Conservation (phyloP, 2,113 vertebrate genomes). For the Tachysurus vachellii region DNA sequence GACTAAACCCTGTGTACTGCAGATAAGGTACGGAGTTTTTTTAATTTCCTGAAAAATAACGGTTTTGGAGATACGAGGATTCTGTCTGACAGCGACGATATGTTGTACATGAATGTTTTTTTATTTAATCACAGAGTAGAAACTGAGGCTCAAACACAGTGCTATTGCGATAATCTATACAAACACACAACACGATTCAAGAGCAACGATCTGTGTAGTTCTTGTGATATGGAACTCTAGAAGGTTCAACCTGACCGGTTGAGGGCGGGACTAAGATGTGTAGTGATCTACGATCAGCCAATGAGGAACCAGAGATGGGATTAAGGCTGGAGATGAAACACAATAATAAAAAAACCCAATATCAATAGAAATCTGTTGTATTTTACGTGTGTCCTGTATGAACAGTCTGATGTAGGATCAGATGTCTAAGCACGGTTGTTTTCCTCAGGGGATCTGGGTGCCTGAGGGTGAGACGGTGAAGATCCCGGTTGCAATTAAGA, state of each 20-base stretch:
- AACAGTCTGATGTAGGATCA: not conserved
- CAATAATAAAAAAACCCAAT: not conserved
- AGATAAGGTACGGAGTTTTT: too few relatives aligned
- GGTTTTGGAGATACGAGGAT: too few relatives aligned
- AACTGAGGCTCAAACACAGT: not conserved
- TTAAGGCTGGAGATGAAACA: not conserved
- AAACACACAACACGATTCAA: not conserved
- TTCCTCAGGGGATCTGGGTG: constrained; percentile 91
- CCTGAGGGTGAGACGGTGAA: constrained; percentile 98
- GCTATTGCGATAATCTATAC: not conserved
- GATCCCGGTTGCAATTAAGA: constrained; percentile 98
- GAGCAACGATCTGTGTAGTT: not conserved
- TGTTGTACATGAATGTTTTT: too few relatives aligned
- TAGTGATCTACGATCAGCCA: not conserved
- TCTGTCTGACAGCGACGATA: too few relatives aligned
- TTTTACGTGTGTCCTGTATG: not conserved
- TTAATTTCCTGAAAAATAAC: too few relatives aligned
- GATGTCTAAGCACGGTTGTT: not conserved
- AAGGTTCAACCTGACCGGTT: not conserved
- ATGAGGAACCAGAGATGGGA: not conserved
- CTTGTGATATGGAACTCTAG: not conserved
- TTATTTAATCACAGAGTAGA: not conserved
- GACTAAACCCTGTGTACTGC: too few relatives aligned
- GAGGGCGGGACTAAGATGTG: not conserved
- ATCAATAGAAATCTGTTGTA: too few relatives aligned